Evolutionary conservation across 1,140 invertebrate species (phyloP).

Genomic region (Monochamus saltuarius): DNA sequence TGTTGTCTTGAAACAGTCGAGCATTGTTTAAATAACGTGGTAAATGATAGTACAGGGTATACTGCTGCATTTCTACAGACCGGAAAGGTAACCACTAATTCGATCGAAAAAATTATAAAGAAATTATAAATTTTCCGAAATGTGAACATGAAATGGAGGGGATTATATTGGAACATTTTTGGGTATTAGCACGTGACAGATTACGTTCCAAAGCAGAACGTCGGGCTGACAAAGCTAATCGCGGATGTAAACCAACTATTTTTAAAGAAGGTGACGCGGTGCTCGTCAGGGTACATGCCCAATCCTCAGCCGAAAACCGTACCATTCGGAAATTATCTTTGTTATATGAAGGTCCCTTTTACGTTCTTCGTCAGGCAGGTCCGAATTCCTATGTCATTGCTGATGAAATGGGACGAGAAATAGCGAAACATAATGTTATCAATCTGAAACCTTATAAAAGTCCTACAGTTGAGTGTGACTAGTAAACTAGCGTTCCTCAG

Average conservation of each 20-base stretch:
- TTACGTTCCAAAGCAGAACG: not conserved
- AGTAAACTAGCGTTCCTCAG: no score
- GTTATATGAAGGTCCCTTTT: not conserved
- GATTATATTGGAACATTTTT: not conserved
- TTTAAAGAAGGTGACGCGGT: not conserved
- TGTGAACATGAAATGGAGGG: not conserved
- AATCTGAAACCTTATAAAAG: no score
- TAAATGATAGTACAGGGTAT: constrained; percentile 10
- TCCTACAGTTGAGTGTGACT: no score
- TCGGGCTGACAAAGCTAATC: not conserved
- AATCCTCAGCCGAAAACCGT: not conserved
- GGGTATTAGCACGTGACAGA: not conserved
- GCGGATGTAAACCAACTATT: not conserved
- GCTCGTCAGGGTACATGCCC: not conserved
- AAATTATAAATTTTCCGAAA: not conserved
- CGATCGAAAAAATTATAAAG: not conserved
- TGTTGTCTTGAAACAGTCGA: constrained; percentile 2
- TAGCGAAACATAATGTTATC: no score
- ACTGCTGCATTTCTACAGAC: not conserved
- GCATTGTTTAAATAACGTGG: constrained; percentile 3
- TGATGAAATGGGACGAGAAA: no score
- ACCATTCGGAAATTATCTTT: not conserved
- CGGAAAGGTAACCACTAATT: not conserved
- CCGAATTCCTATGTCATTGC: not conserved
- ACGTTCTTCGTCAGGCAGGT: not conserved